phyloP scores from a whole-genome alignment of 2,797 vertebrate species.

The Eupleurogrammus muticus region DNA sequence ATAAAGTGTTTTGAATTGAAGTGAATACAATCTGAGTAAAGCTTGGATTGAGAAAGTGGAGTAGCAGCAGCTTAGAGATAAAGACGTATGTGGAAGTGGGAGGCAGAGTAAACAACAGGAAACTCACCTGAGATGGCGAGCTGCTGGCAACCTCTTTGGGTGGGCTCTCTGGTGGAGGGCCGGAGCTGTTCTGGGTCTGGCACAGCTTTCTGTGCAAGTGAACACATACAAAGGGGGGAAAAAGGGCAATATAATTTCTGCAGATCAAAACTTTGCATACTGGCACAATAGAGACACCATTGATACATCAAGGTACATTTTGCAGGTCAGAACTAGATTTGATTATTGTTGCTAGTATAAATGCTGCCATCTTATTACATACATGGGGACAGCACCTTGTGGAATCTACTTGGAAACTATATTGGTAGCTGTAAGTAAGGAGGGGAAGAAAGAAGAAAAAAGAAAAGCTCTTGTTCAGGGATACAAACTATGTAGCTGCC shows the following conservation, averaged over 20 bases:
- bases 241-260: background rate
- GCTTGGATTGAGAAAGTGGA: background rate
- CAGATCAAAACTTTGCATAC: background rate
- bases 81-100: background rate
- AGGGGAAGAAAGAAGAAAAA: too few species aligned
- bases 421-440: slow-evolving; percentile 1
- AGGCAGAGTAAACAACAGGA: slow-evolving; percentile 3
- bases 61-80: background rate
- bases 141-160: slow-evolving; percentile 88
- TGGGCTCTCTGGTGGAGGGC: slow-evolving; percentile 86
- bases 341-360: background rate
- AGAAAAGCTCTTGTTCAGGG: background rate
- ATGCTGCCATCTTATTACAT: background rate
- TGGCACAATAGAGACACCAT: background rate
- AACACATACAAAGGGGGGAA: slow-evolving; percentile 9
- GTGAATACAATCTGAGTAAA: background rate
- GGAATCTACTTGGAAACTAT: background rate
- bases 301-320: background rate
- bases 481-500: slow-evolving; percentile 10
- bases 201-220: slow-evolving; percentile 87
- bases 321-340: background rate
- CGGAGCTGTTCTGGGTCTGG: slow-evolving; percentile 83
- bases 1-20: too few species aligned
- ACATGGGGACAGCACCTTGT: background rate
- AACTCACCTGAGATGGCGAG: slow-evolving; percentile 87